These are phyloP conservation scores for Cyprinus carpio DNA, from an alignment of 2,113 vertebrate genomes.

Conservation along the genomic window DNA sequence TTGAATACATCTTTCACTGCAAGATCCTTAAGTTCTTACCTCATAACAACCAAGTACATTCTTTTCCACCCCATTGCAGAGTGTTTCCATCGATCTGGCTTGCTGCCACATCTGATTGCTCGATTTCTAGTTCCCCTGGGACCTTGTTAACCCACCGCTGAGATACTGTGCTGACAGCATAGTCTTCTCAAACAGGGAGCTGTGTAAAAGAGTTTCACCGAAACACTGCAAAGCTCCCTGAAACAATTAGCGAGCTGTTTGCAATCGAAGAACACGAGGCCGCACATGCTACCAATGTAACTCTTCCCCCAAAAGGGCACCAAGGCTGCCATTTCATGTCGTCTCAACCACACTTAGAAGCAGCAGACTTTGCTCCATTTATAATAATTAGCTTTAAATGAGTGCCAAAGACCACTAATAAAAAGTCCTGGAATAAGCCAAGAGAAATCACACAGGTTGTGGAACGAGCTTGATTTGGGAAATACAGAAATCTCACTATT, in stretches of 20 bases:
- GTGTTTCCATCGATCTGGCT: constrained; percentile 48
- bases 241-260: constrained; percentile 59
- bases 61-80: constrained; percentile 33
- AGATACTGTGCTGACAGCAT: constrained; percentile 57
- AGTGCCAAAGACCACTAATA: constrained; percentile 41
- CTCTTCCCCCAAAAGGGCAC: constrained; percentile 5
- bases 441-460: constrained; percentile 13
- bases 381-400: constrained; percentile 19
- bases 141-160: constrained; percentile 52
- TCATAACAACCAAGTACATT: constrained; percentile 48
- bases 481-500: not conserved
- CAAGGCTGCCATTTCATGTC: not conserved
- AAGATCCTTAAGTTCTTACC: constrained; percentile 2
- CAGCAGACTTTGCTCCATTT: constrained; percentile 16
- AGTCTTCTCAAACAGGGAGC: constrained; percentile 49
- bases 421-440: constrained; percentile 12
- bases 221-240: constrained; percentile 44
- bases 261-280: constrained; percentile 39
- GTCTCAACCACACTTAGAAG: constrained; percentile 1
- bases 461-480: not conserved
- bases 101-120: not conserved
- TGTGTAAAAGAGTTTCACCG: constrained; percentile 40
- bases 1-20: constrained; percentile 19
- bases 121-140: constrained; percentile 29
- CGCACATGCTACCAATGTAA: constrained; percentile 43